phyloP scores from a whole-genome alignment of 2,797 vertebrate genomes.

The Todus mexicanus region DNA sequence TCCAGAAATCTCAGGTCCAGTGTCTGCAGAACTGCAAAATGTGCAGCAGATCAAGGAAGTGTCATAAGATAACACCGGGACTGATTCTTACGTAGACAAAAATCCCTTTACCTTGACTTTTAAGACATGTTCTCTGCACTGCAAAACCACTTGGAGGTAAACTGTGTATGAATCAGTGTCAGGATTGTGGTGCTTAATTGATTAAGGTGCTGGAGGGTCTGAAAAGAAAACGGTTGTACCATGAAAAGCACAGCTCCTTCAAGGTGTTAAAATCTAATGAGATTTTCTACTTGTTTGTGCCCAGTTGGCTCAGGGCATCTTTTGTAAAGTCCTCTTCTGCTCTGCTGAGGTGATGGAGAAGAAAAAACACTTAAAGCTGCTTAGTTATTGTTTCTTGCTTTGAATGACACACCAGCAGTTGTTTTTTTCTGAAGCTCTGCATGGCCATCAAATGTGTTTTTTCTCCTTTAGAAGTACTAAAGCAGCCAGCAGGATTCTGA shows the following conservation, averaged over 20 bases:
- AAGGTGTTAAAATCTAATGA: slow-evolving; percentile 54
- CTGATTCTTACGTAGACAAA: not conserved
- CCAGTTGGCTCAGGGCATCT: not conserved
- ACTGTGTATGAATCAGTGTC: not conserved
- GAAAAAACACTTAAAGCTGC: not conserved
- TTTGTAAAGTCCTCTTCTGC: not conserved
- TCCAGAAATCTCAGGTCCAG: not conserved
- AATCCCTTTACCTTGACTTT: not conserved
- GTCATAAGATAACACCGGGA: not conserved
- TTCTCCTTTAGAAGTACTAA: not conserved
- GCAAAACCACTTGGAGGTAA: not conserved
- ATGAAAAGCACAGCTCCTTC: not conserved
- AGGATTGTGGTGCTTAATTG: slow-evolving; percentile 3
- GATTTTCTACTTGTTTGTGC: slow-evolving; percentile 32
- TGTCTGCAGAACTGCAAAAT: not conserved
- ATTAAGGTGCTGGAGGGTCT: slow-evolving; percentile 9
- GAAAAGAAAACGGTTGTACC: not conserved
- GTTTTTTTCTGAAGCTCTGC: not conserved
- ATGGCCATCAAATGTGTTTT: fast-evolving
- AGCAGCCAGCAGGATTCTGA: not conserved
- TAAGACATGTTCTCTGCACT: not conserved
- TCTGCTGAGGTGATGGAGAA: not conserved
- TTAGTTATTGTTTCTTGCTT: not conserved
- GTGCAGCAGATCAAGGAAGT: not conserved
- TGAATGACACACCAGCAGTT: not conserved